Evolutionary conservation across 2,797 vertebrate species (phyloP), one percentile per base, ranked within the genome.

Genomic region (Eospalax fontanierii): DNA sequence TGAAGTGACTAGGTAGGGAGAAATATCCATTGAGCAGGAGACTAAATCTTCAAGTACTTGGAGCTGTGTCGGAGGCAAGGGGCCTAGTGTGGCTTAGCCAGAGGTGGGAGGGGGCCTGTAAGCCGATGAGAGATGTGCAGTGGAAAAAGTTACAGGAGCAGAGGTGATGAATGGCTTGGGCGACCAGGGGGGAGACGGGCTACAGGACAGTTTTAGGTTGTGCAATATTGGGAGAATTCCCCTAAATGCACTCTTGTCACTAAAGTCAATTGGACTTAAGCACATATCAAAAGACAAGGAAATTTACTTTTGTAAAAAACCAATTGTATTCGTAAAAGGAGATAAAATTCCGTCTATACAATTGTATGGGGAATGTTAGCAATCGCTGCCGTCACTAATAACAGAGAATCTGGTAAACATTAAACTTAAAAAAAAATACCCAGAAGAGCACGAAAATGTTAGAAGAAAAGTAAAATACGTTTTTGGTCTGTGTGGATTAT

Each of bases 191-290:
- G 66, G 0, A 75, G n/a, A 65, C 6, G 19, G 79, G 84, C 3
- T 16, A 2, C 7, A 28, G 57, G 38, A 65, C 24, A 87, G 38
- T 59, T 92, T 86, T 74, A 87, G 81, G 73, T 28, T 50, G 80
- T 70, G 63, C 65, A 80, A 89, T 81, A 92, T n/a, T 92, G 57
- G 46, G 40, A 16, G 11, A 38, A 89, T 87, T 92, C 80, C 87
- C 66, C 50, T 90, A 91, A 90, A 92, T 57, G 73, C 12, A 85
- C 28, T 85, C 71, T 70, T 79, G 80, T 89, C 92, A 90, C 84
- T 68, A 93, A 96, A 94, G 94, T 96, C 89, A 93, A 50, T 79
- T 0, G 4, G 73, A 89, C 30, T 93, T 95, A 96, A 91, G 80
- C 61, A 91, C 61, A 96, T 33, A 75, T 68, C 63, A 95, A 96